Evolutionary conservation across 2,113 vertebrate species (phyloP).

Genomic region (Lasiurus borealis): DNA sequence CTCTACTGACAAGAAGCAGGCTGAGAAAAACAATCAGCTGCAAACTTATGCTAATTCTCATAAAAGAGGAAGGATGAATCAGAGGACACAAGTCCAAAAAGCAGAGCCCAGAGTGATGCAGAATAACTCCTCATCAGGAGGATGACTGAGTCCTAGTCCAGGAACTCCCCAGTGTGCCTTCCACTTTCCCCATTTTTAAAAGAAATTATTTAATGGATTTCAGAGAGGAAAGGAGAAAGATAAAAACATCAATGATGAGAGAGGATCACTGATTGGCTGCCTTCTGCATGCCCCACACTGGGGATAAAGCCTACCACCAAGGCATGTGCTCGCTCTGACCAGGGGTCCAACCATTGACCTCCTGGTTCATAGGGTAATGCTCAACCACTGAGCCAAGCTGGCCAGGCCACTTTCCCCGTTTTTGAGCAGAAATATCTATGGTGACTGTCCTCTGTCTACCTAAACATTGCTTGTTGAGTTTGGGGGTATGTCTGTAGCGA

Average conservation of each 20-base stretch:
- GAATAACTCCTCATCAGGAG: background rate
- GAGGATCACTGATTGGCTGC: no score
- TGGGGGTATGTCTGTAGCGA: background rate
- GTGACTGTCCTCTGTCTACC: background rate
- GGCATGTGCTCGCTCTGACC: no score
- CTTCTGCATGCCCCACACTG: no score
- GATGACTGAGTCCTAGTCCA: background rate
- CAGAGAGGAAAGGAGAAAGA: no score
- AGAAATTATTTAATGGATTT: no score
- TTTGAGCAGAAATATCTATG: background rate
- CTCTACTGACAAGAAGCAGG: background rate
- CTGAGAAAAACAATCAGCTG: background rate
- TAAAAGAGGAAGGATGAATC: background rate
- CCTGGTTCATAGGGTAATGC: no score
- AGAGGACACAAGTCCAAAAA: background rate
- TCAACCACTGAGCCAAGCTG: no score
- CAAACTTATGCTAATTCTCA: background rate
- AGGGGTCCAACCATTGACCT: no score
- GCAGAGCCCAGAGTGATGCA: background rate
- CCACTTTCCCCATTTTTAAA: background rate
- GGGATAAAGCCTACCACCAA: no score
- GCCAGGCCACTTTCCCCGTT: background rate
- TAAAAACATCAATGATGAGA: no score
- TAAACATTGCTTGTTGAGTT: background rate
- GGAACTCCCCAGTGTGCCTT: background rate